Percentiles rank a stretch among this genome's conserved stretches.
Evolutionary conservation across 2,888 invertebrate genomes (phyloP).

Genomic region (Agrenia bidenticulata): DNA sequence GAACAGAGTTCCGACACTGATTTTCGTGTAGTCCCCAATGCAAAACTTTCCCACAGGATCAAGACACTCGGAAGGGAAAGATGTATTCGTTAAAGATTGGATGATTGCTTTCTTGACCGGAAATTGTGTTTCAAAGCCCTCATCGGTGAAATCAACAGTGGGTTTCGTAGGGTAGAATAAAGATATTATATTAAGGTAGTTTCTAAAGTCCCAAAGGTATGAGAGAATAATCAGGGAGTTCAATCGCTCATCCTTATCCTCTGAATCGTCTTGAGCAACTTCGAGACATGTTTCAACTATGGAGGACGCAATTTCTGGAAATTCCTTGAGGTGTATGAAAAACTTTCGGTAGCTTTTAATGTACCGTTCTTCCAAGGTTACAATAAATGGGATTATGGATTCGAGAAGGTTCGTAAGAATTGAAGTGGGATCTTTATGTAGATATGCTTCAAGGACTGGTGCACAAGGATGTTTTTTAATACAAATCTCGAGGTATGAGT

Average conservation of each 20-base stretch:
- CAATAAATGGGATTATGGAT: slow-evolving; percentile 26
- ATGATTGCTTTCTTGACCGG: slow-evolving; percentile 23
- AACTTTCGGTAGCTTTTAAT: slow-evolving; percentile 30
- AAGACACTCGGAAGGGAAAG: slow-evolving; percentile 2
- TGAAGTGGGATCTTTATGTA: slow-evolving; percentile 10
- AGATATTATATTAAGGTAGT: slow-evolving; percentile 30
- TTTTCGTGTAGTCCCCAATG: slow-evolving; percentile 28
- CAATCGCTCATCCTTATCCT: slow-evolving; percentile 22
- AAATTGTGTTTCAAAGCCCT: slow-evolving; percentile 9
- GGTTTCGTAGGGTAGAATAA: slow-evolving; percentile 32
- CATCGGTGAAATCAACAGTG: slow-evolving; percentile 3
- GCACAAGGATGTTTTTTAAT: no score
- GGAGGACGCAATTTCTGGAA: slow-evolving; percentile 30
- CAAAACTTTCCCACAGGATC: slow-evolving; percentile 19
- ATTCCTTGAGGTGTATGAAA: slow-evolving; percentile 33
- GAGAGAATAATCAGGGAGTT: slow-evolving; percentile 32
- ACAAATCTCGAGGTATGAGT: no score
- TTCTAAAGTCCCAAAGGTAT: slow-evolving; percentile 34
- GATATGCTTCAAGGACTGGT: slow-evolving; percentile 25
- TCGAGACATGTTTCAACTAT: slow-evolving; percentile 39
- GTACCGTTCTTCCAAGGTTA: slow-evolving; percentile 20
- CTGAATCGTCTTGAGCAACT: slow-evolving; percentile 34
- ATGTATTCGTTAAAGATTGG: slow-evolving; percentile 19
- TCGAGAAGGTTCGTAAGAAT: neutral
- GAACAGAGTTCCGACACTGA: slow-evolving; percentile 20